A percentile compares a stretch with the other conserved stretches of the same genome.
phyloP scores from a whole-genome alignment of 2,113 vertebrate species.

The Hipposideros armiger region DNA sequence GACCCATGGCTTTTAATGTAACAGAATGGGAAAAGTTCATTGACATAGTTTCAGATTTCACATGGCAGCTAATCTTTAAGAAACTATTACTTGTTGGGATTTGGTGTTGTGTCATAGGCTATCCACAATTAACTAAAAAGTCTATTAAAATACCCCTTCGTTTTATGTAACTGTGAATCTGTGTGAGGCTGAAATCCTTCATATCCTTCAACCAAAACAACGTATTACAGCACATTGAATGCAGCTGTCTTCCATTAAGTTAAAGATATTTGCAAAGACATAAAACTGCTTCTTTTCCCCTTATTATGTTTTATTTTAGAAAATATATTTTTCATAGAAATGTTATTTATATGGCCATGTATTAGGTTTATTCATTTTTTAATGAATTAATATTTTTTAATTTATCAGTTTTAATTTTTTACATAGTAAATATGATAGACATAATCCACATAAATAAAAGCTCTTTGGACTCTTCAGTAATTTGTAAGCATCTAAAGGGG shows the following conservation, averaged over 20 bases:
- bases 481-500: background rate
- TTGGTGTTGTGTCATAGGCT: background rate
- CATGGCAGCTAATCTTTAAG: background rate
- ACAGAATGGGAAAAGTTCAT: background rate
- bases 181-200: background rate
- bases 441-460: background rate
- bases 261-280: constrained; percentile 14
- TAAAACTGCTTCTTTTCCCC: background rate
- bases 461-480: background rate
- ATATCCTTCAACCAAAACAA: background rate
- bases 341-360: background rate
- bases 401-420: constrained; percentile 23
- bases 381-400: constrained; percentile 23
- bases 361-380: background rate
- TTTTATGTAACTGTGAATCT: background rate
- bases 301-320: constrained; percentile 21
- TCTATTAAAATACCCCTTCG: background rate
- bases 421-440: background rate
- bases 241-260: constrained; percentile 20
- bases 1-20: background rate
- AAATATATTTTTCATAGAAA: constrained; percentile 59
- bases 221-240: background rate
- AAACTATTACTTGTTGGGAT: background rate
- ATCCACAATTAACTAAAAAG: background rate
- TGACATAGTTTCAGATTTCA: background rate